Conservation (phyloP, 2,113 vertebrate species). For the Stigmatopora nigra region DNA sequence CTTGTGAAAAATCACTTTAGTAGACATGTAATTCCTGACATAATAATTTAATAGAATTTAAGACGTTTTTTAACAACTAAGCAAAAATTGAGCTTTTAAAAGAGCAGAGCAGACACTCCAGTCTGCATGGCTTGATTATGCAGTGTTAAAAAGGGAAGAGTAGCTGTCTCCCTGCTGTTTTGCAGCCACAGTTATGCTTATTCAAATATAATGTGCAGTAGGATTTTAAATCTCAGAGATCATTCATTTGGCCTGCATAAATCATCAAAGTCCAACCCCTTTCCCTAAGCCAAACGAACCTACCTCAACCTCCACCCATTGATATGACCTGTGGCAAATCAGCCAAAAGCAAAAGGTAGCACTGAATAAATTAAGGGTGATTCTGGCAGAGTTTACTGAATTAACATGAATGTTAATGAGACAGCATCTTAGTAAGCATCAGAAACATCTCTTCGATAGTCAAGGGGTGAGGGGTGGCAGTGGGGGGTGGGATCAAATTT, state of each 20-base stretch:
- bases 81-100: constrained; percentile 19
- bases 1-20: neutral
- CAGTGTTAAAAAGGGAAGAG: constrained; percentile 22
- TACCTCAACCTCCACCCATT: constrained; percentile 27
- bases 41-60: constrained; percentile 10
- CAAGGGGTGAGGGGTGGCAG: too few relatives aligned
- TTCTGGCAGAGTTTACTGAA: constrained; percentile 34
- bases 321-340: constrained; percentile 52
- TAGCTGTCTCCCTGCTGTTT: constrained; percentile 20
- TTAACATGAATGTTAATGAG: constrained; percentile 46
- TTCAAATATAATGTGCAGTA: constrained; percentile 33
- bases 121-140: constrained; percentile 41
- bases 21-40: constrained; percentile 10
- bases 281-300: neutral
- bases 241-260: constrained; percentile 35
- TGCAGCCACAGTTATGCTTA: constrained; percentile 42
- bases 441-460: constrained; percentile 29
- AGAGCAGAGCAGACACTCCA: constrained; percentile 29
- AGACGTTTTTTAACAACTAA: constrained; percentile 35
- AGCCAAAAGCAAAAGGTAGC: constrained; percentile 19
- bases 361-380: constrained; percentile 35
- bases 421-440: constrained; percentile 30
- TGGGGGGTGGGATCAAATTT: constrained; percentile 8
- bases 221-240: constrained; percentile 28
- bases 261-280: constrained; percentile 27